Base-by-base conservation (phyloP, 1,140 invertebrate species). In the Ceratina japonica region DNA sequence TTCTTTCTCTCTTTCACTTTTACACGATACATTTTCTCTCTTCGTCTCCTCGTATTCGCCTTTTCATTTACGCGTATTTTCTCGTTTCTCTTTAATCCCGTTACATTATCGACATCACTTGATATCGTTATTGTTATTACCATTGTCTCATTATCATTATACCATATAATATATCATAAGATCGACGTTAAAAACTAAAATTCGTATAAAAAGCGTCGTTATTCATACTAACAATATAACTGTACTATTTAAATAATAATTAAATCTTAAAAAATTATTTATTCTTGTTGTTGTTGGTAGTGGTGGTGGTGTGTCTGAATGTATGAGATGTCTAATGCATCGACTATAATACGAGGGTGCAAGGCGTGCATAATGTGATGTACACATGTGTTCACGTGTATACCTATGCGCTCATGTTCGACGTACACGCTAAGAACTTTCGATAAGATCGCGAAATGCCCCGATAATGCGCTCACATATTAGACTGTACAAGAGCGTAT, bases 201-300 rank as follows among this genome's bases (percentile, higher is more conserved):
- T 91, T 90, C 89, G 91, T 92, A 92, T 92, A 92, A 92, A 92
- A 92, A 92, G 91, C 91, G 89, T 91, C 89, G 87, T 92, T 91
- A 92, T 89, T 89, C 87, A 80, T 90, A 88, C 89, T 90, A 91
- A 90, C 87, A 89, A 89, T 90, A 79, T 91, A 88, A 90, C 83
- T 87, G 84, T 89, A 88, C 84, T 90, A 90, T 87, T 90, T 90
- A 91, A 91, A 91, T 89, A 87, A 87, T 86, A 90, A 90, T 90
- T 81, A 82, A 88, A 89, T 86, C 82, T 90, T 90, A 91, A 90
- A 90, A 90, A 91, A 91, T 90, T 89, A 91, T 87, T 86, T 86
- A 74, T 86, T 87, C 86, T 83, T 86, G 75, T 86, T 82, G 56
- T 80, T 82, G 65, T 75, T 75, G 58, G 59, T 81, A 51, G 2